Evolutionary conservation across 2,888 invertebrate species (phyloP), one percentile per base, ranked within the genome.

Genomic region (Keiferia lycopersicella): DNA sequence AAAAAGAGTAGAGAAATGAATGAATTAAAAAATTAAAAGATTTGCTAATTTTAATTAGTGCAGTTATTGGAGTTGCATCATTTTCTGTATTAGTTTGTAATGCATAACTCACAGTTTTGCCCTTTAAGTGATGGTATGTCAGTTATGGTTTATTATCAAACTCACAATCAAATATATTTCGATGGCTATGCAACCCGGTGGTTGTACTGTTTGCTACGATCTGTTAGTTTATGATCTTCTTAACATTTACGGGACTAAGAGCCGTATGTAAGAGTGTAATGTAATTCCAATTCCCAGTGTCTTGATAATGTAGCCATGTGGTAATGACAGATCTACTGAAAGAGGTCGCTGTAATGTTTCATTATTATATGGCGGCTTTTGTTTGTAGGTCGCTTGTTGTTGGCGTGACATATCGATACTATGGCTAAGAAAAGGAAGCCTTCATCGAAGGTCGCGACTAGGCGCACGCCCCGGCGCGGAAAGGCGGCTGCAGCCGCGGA

Each of bases 351-450:
- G 67, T 73, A 73, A 73, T 68, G 65, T 64, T 65, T 62, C 56
- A 45, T 11, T 51, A 62, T 45, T 66, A 51, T 67, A 72, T 71
- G 65, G 69, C 67, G 39, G 73, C 64, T 53, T 73, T 69, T 69
- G 64, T 74, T 84, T 79, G 59, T 78, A 88, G 87, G 80, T 86
- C 79, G 76, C 77, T 80, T 75, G 80, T 76, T 72, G 77, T 71
- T 74, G 73, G 68, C 62, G 64, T 74, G 67, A 76, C 68, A 71
- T 63, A 73, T 66, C 65, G 73, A 65, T 66, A 76, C 75, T 73
- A 91, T 90, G 90, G 90, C 89, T 71, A 91, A 88, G 80, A 84
- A 83, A 77, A 88, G 84, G 78, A 91, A 89, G 81, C 81, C 86
- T 74, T 78, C 84, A 66, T 68, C 82, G 34, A 85, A 82, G 72